Evolutionary conservation across 2,888 invertebrate species (phyloP).

Genomic region (Emmelina monodactyla): DNA sequence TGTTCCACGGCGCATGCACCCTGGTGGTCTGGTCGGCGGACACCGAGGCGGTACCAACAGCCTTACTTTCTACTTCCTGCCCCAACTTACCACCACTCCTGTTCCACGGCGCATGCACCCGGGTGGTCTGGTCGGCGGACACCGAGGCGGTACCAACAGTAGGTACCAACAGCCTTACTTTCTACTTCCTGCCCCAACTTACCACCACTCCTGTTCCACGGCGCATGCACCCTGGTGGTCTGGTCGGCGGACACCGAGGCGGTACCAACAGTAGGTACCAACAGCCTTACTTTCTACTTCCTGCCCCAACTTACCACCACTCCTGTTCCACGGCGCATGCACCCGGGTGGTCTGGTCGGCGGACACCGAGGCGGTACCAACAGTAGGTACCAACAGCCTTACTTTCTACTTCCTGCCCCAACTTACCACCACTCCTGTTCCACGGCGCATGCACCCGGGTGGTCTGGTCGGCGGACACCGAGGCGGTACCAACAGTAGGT

Average conservation of each 20-base stretch:
- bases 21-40: constrained; percentile 91
- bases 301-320: constrained; percentile 29
- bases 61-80: too few relatives aligned
- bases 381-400: too few relatives aligned
- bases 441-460: constrained; percentile 90
- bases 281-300: too few relatives aligned
- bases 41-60: too few relatives aligned
- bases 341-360: constrained; percentile 90
- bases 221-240: constrained; percentile 89
- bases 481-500: too few relatives aligned
- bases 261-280: too few relatives aligned
- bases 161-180: too few relatives aligned
- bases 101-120: constrained; percentile 87
- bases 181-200: too few relatives aligned
- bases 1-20: constrained; percentile 85
- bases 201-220: constrained; percentile 68
- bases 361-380: too few relatives aligned
- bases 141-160: too few relatives aligned
- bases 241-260: constrained; percentile 88
- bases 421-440: constrained; percentile 44
- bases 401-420: too few relatives aligned
- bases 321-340: constrained; percentile 81
- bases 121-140: constrained; percentile 88
- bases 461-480: constrained; percentile 89
- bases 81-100: constrained; percentile 30